These are phyloP conservation scores for Capreolus pygargus DNA, from an alignment of 2,113 vertebrate genomes.

Conservation along the genomic window DNA sequence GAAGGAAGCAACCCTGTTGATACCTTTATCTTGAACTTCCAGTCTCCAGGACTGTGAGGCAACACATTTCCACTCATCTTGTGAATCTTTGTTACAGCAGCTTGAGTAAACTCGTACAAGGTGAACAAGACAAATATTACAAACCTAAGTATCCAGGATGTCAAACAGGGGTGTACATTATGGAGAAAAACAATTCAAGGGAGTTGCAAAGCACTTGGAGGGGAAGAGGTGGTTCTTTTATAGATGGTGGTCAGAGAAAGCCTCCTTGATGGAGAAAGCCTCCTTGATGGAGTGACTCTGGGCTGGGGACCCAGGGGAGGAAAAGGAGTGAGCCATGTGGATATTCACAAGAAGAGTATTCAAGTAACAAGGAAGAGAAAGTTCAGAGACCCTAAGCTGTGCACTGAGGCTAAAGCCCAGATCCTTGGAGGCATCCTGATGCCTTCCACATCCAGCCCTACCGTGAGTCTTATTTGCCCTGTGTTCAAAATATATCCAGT, in stretches of 20 bases:
- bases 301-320: neutral
- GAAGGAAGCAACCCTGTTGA: neutral
- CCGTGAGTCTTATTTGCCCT: too few species aligned
- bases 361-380: neutral
- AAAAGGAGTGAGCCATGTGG: neutral
- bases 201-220: neutral
- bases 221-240: neutral
- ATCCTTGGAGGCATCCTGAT: neutral
- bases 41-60: neutral
- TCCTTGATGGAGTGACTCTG: neutral
- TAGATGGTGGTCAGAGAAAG: neutral
- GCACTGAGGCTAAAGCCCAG: neutral
- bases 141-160: neutral
- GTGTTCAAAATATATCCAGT: fast-evolving
- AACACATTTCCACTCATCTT: too few species aligned
- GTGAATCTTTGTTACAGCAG: neutral
- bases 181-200: neutral
- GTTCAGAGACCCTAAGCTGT: neutral
- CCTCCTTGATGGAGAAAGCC: neutral
- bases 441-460: neutral
- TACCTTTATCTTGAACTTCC: neutral
- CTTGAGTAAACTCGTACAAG: too few species aligned
- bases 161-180: neutral
- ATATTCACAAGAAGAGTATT: too few species aligned
- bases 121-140: neutral